Evolutionary conservation across 1,140 invertebrate genomes (phyloP).

Genomic region (Dendroctonus ponderosae): DNA sequence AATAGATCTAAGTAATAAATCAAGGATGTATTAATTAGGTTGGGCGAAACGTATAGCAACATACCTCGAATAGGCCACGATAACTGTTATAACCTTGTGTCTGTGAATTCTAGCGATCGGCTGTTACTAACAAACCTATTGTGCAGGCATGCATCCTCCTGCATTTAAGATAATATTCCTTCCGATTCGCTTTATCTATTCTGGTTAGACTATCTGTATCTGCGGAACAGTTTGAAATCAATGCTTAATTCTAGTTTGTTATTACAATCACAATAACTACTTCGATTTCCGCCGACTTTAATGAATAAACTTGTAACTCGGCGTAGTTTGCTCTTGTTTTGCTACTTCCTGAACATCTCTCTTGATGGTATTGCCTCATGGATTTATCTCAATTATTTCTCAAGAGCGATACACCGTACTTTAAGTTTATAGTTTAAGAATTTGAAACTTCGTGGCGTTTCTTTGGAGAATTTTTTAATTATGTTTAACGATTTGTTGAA

Average conservation of each 20-base stretch:
- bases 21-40: constrained; percentile 1
- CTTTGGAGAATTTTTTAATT: too few species aligned
- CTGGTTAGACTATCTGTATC: constrained; percentile 30
- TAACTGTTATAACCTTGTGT: constrained; percentile 2
- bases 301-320: constrained; percentile 29
- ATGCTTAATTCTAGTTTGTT: constrained; percentile 33
- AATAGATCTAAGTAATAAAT: neutral
- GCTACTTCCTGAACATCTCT: neutral
- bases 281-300: constrained; percentile 30
- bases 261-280: constrained; percentile 29
- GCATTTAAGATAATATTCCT: constrained; percentile 36
- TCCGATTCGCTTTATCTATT: constrained; percentile 32
- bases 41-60: neutral
- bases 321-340: constrained; percentile 7
- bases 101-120: constrained; percentile 18
- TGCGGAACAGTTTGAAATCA: constrained; percentile 29
- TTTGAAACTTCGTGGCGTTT: too few species aligned
- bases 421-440: too few species aligned
- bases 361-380: neutral
- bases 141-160: constrained; percentile 17
- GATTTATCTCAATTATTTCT: neutral
- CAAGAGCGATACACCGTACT: too few species aligned
- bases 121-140: constrained; percentile 33
- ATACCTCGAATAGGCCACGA: neutral
- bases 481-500: too few species aligned